Evolutionary conservation across 2,797 vertebrate genomes (phyloP).

Genomic region (Pachyuromys duprasi): DNA sequence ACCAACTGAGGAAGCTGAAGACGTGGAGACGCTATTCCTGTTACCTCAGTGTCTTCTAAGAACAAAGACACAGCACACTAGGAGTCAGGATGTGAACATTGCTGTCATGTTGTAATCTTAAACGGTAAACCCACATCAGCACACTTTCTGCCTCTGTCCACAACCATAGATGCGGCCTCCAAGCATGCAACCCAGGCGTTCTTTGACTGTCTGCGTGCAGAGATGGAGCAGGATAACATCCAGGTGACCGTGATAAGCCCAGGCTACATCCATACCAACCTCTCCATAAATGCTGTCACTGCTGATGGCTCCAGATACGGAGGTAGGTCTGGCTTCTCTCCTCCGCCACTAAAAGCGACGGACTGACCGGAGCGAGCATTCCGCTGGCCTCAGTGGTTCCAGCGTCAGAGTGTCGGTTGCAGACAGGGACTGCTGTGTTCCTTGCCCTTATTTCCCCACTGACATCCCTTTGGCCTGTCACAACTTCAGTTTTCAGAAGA

Average conservation of each 20-base stretch:
- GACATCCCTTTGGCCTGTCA: not conserved
- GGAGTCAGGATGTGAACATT: not conserved
- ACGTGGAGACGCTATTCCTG: not conserved
- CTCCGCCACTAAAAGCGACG: not conserved
- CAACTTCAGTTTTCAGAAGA: not conserved
- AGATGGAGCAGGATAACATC: slow-evolving; percentile 90
- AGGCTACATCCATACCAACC: slow-evolving; percentile 95
- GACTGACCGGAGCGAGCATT: too few relatives aligned
- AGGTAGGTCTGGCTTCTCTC: slow-evolving; percentile 87
- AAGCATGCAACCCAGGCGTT: slow-evolving; percentile 98
- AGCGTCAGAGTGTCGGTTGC: not conserved
- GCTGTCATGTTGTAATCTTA: not conserved
- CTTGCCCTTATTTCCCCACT: not conserved
- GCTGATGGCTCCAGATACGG: slow-evolving; percentile 94
- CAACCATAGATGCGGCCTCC: slow-evolving; percentile 93
- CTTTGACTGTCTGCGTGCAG: slow-evolving; percentile 96
- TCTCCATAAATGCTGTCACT: slow-evolving; percentile 94
- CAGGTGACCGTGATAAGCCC: slow-evolving; percentile 95
- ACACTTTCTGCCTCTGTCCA: not conserved
- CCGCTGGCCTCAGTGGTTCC: not conserved
- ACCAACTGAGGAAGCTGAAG: not conserved
- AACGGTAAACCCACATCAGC: not conserved
- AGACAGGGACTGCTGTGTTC: not conserved
- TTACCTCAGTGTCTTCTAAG: slow-evolving; percentile 3
- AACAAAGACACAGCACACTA: not conserved